Conservation (phyloP, 2,113 vertebrate genomes). For the Tyrannus savana region DNA sequence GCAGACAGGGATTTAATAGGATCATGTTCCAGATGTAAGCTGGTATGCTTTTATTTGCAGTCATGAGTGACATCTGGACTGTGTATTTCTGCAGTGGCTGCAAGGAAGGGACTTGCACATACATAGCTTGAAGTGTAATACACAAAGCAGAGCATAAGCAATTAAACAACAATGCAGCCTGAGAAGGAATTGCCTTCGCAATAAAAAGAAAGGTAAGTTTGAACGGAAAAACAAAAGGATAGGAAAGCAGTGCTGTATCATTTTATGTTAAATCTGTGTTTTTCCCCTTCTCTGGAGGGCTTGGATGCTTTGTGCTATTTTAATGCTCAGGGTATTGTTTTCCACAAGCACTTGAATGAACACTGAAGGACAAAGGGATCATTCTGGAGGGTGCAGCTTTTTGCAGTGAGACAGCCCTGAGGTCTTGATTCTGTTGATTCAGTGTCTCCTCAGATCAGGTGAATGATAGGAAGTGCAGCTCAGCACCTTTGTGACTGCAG, state of each 20-base stretch:
- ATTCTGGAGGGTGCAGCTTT: neutral
- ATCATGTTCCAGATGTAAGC: neutral
- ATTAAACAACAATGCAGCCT: neutral
- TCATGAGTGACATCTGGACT: neutral
- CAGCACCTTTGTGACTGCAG: constrained; percentile 34
- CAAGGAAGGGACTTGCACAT: fast-evolving
- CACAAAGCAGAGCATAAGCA: neutral
- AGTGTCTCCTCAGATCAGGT: constrained; percentile 54
- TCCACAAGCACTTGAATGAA: constrained; percentile 42
- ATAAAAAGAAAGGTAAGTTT: neutral
- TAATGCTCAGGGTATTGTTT: constrained; percentile 38
- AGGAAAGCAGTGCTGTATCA: neutral
- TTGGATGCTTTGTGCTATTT: constrained; percentile 37
- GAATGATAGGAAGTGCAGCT: neutral
- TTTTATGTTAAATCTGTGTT: neutral
- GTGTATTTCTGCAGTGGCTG: neutral
- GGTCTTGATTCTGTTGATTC: constrained; percentile 66
- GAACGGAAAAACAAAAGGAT: neutral
- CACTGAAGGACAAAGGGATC: constrained; percentile 64
- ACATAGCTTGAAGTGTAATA: neutral
- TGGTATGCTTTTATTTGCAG: neutral
- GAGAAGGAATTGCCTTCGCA: neutral
- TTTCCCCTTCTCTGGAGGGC: neutral
- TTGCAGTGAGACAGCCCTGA: neutral
- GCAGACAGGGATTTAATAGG: neutral